phyloP scores from a whole-genome alignment of 2,113 vertebrate genomes.

The Osmerus eperlanus region DNA sequence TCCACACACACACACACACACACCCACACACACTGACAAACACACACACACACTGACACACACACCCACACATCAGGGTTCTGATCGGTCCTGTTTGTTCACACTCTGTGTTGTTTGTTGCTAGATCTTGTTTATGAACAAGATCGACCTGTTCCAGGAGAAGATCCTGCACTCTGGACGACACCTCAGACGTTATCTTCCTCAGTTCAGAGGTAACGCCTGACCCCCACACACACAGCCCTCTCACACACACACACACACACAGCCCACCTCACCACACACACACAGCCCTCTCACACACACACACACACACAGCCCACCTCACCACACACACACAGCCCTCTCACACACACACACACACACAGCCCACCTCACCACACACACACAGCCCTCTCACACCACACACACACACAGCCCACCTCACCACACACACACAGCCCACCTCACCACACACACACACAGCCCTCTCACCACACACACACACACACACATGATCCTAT shows the following conservation, averaged over 20 bases:
- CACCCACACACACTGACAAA: too few relatives aligned
- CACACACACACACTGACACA: too few relatives aligned
- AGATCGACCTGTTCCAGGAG: constrained; percentile 79
- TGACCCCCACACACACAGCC: neutral
- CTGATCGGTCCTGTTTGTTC: too few relatives aligned
- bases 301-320: neutral
- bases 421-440: too few relatives aligned
- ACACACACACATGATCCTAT: neutral
- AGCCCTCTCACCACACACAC: neutral
- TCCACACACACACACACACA: too few relatives aligned
- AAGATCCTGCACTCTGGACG: constrained; percentile 73
- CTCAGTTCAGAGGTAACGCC: constrained; percentile 70
- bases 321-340: neutral
- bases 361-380: too few relatives aligned
- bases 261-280: too few relatives aligned
- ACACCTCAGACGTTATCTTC: constrained; percentile 69
- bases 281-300: neutral
- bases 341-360: neutral
- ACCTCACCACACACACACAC: too few relatives aligned
- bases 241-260: neutral
- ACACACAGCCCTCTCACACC: too few relatives aligned
- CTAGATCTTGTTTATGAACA: constrained; percentile 80
- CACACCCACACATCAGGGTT: too few relatives aligned
- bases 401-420: neutral
- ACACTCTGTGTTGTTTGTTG: constrained; percentile 23